Evolutionary conservation across 2,797 vertebrate species (phyloP).

Genomic region (Enteromius paludinosus): DNA sequence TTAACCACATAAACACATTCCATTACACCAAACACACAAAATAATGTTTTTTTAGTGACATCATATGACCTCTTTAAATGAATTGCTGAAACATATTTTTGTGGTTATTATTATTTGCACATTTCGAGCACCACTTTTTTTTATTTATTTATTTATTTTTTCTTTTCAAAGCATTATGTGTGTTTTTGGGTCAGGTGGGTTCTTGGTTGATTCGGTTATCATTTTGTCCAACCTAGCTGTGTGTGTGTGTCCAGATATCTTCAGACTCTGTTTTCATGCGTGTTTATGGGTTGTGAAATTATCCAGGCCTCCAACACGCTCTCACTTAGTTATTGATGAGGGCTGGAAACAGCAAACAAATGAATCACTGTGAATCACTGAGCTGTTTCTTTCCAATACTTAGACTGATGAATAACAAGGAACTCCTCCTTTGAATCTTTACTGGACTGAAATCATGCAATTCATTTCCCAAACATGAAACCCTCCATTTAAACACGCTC

Average conservation of each 20-base stretch:
- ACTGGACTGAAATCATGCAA: neutral
- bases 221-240: constrained; percentile 1
- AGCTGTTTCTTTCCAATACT: constrained; percentile 11
- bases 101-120: neutral
- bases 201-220: neutral
- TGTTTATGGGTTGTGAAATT: constrained; percentile 31
- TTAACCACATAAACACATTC: no score
- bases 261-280: neutral
- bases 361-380: neutral
- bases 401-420: constrained; percentile 6
- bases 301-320: neutral
- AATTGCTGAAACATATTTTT: neutral
- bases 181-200: neutral
- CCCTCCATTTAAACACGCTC: neutral
- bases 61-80: no score
- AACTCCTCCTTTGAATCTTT: constrained; percentile 4
- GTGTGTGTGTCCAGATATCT: neutral
- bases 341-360: neutral
- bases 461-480: neutral
- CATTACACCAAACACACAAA: no score
- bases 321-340: constrained; percentile 14
- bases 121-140: neutral
- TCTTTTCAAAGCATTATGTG: neutral
- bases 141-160: neutral
- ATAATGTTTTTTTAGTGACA: no score